phyloP scores from a whole-genome alignment of 2,888 invertebrate genomes.

The Protophormia terraenovae region DNA sequence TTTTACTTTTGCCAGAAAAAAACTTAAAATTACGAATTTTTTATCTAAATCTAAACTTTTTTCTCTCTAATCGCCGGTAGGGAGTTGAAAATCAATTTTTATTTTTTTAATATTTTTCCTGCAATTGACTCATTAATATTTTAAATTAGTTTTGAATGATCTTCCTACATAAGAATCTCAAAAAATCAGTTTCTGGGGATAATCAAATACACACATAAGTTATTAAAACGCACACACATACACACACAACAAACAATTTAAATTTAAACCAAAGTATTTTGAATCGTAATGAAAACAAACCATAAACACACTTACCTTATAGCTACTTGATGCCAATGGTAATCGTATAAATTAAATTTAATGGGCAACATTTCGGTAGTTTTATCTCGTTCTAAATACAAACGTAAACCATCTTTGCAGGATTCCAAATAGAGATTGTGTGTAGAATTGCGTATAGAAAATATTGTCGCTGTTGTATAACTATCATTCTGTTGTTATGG shows the following conservation, averaged over 20 bases:
- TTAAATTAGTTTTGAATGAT: too few relatives aligned
- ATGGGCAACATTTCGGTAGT: slow-evolving; percentile 81
- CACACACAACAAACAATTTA: too few relatives aligned
- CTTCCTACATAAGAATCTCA: neutral
- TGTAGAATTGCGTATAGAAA: slow-evolving; percentile 79
- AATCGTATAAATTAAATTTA: slow-evolving; percentile 81
- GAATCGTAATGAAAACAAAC: neutral
- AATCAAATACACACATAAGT: too few relatives aligned
- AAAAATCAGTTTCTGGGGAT: neutral
- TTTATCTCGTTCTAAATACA: slow-evolving; percentile 80
- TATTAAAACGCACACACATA: too few relatives aligned
- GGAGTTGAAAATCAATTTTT: too few relatives aligned
- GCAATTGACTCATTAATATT: too few relatives aligned
- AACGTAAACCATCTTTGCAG: slow-evolving; percentile 78
- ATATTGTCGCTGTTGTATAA: slow-evolving; percentile 76
- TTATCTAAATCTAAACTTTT: too few relatives aligned
- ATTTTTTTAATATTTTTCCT: too few relatives aligned
- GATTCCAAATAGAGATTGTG: slow-evolving; percentile 80
- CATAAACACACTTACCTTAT: slow-evolving; percentile 76
- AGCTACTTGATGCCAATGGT: slow-evolving; percentile 81
- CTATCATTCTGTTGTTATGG: slow-evolving; percentile 71
- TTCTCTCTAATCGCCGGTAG: too few relatives aligned
- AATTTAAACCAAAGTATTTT: neutral
- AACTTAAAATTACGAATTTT: too few relatives aligned
- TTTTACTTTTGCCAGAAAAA: too few relatives aligned